Evolutionary conservation across 2,797 vertebrate species (phyloP), one percentile per base, ranked within the genome.

Genomic region (Coregonus sp.): DNA sequence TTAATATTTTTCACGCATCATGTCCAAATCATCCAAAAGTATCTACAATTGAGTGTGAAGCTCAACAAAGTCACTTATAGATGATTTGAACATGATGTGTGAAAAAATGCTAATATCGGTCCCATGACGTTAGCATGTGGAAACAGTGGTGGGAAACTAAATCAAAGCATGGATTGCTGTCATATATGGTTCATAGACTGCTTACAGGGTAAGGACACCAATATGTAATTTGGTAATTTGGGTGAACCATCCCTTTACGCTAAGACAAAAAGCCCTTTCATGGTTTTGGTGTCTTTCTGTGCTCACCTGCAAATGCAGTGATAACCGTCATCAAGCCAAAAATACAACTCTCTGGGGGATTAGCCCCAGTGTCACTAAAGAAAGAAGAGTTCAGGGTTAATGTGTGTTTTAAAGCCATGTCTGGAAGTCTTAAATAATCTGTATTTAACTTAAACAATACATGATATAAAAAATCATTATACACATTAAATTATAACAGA

Each of bases 311-410:
- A 87, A 96, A 95, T 29, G 97, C 94, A 40, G 96, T 95, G 81
- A 98, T 90, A 76, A 95, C 95, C 31, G 97, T 96, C 98, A 99
- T 98, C 86, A 98, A 92, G 54, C 98, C 96, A 89, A 99, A 99
- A 65, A 99, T 88, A 75, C 97, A 96, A 56, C 98, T 99, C 85
- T 99, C 98, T 0, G 98, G 98, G 63, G 97, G 95, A 1, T 83
- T 87, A 14, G 95, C 94, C 77, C 93, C 96, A 63, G 98, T 96
- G 75, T 99, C 97, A 67, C 98, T 99, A 84, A 6, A 84, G 74
- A 74, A 71, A 20, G 18, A 65, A 52, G 29, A 16, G 66, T 47
- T 61, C 50, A 51, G 6, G 15, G 16, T 9, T 31, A 31, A 52
- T 25, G 2, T 18, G 20, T 29, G 59, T 12, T 12, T 63, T 25